Conservation (phyloP, 2,888 invertebrate genomes). For the Rotaria socialis region DNA sequence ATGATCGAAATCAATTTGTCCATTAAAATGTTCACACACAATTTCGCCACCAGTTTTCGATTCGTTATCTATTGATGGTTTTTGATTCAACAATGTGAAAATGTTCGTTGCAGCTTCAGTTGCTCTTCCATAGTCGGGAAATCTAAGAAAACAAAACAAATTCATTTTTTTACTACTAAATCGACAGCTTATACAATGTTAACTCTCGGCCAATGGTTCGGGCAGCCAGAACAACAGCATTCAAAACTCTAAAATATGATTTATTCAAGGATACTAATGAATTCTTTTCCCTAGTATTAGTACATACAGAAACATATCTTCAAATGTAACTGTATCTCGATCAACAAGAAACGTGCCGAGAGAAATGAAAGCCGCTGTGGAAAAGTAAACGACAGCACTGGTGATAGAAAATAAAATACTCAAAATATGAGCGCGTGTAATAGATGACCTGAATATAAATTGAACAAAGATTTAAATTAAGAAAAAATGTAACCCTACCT, state of each 20-base stretch:
- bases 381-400: no score
- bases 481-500: not conserved
- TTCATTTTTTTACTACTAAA: not conserved
- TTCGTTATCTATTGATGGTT: conserved; percentile 52
- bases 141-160: conserved; percentile 47
- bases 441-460: no score
- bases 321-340: no score
- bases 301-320: no score
- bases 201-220: conserved; percentile 48
- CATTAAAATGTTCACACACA: conserved; percentile 33
- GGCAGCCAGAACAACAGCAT: conserved; percentile 37
- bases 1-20: conserved; percentile 55
- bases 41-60: conserved; percentile 49
- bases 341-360: no score
- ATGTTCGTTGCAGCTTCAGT: conserved; percentile 54
- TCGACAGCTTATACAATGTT: conserved; percentile 49
- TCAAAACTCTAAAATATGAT: not conserved
- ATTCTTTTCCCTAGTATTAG: no score
- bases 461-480: not conserved
- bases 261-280: no score
- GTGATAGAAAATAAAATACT: no score
- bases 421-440: no score
- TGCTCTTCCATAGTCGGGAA: conserved; percentile 55
- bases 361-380: no score
- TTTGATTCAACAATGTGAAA: conserved; percentile 52